A percentile compares a stretch with the other conserved stretches of the same genome.
These are phyloP conservation scores for Lypha dubia DNA, from an alignment of 2,888 invertebrate species.

Conservation along the genomic window DNA sequence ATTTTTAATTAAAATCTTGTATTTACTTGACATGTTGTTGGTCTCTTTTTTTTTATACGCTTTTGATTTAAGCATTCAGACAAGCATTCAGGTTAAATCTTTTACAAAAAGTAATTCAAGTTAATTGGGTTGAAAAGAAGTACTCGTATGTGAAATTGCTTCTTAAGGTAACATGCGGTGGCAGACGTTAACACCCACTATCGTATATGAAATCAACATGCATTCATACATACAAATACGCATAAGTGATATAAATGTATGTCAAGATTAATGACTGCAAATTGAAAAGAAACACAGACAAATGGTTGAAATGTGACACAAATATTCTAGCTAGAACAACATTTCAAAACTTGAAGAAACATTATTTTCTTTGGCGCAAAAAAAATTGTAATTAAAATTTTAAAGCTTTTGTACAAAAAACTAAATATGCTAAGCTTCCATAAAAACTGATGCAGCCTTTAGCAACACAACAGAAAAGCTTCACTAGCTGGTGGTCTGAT, in stretches of 20 bases:
- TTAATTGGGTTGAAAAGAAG: slow-evolving; percentile 29
- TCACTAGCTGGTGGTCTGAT: too few species aligned
- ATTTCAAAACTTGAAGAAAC: background rate
- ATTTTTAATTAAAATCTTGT: slow-evolving; percentile 29
- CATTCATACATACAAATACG: background rate
- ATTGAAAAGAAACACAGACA: background rate
- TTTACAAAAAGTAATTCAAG: slow-evolving; percentile 30
- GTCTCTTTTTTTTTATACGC: slow-evolving; percentile 1
- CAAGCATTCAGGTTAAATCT: slow-evolving; percentile 36
- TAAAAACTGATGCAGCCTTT: too few species aligned
- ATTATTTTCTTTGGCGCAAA: background rate
- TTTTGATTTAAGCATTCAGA: slow-evolving; percentile 1
- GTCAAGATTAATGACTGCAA: background rate
- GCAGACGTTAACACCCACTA: background rate
- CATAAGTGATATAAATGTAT: background rate
- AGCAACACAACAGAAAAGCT: too few species aligned
- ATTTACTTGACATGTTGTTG: slow-evolving; percentile 33
- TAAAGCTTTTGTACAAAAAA: too few species aligned
- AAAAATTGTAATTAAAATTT: too few species aligned
- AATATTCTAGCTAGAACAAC: background rate
- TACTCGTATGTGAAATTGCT: background rate
- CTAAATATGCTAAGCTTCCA: too few species aligned
- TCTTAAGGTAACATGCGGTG: background rate
- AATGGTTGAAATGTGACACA: background rate
- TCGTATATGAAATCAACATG: background rate